These are phyloP conservation scores for Gnathonemus echidnorhynchus DNA, from an alignment of 2,113 vertebrate genomes.

Conservation along the genomic window DNA sequence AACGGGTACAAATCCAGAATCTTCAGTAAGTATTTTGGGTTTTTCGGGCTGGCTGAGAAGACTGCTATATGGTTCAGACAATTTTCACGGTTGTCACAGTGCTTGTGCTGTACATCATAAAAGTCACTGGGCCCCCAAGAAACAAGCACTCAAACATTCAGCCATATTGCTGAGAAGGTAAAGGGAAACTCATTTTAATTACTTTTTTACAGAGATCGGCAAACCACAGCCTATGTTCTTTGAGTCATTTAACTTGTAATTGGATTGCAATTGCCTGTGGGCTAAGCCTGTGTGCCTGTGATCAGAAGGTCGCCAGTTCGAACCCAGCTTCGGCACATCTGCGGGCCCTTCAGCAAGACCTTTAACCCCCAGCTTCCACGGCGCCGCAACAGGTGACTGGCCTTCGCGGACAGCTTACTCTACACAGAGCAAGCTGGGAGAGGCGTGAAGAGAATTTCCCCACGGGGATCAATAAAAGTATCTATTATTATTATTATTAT, in stretches of 20 bases:
- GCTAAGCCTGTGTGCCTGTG: too few relatives aligned
- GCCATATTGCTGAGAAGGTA: neutral
- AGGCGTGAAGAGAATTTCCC: too few relatives aligned
- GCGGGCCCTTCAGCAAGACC: too few relatives aligned
- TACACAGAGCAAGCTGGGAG: too few relatives aligned
- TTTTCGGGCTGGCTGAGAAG: neutral
- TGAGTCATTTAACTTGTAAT: neutral
- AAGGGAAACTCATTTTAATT: neutral
- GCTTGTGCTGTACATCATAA: neutral
- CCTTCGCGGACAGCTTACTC: too few relatives aligned
- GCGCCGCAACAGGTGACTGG: too few relatives aligned
- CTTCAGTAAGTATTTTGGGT: neutral
- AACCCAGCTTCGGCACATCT: too few relatives aligned
- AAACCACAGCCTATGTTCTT: neutral
- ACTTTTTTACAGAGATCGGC: neutral
- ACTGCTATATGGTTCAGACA: neutral
- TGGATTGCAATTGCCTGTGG: neutral
- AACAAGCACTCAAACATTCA: neutral
- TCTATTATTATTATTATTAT: too few relatives aligned
- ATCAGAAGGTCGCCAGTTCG: too few relatives aligned
- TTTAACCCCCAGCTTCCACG: too few relatives aligned
- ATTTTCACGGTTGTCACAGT: neutral
- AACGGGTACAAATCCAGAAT: neutral
- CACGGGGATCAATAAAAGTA: too few relatives aligned
- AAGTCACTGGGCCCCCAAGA: neutral